Conservation (phyloP, 2,797 vertebrate genomes). For the Aldrovandia affinis region DNA sequence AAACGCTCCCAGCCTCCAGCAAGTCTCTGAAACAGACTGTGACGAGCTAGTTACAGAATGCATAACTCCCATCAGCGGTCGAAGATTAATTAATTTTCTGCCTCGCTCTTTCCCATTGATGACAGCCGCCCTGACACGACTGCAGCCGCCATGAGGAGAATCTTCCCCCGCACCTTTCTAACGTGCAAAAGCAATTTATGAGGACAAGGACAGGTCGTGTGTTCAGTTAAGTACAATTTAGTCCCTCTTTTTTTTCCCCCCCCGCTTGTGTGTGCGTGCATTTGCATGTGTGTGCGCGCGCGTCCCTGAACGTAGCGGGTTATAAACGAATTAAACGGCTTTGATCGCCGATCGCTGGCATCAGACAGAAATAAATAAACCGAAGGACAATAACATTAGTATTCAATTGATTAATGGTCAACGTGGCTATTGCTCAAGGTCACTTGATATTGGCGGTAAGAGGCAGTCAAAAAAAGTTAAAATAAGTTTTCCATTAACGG, state of each 20-base stretch:
- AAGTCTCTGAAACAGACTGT: slow-evolving; percentile 27
- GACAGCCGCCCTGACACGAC: slow-evolving; percentile 52
- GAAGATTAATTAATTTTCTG: slow-evolving; percentile 68
- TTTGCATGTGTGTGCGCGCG: neutral
- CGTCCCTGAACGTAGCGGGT: neutral
- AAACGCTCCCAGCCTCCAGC: slow-evolving; percentile 26
- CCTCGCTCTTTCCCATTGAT: slow-evolving; percentile 67
- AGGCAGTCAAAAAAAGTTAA: neutral
- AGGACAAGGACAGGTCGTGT: slow-evolving; percentile 44
- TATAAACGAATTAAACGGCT: neutral
- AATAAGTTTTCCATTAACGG: neutral
- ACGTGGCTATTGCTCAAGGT: neutral
- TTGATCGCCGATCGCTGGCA: neutral
- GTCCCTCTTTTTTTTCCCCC: neutral
- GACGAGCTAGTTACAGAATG: slow-evolving; percentile 50
- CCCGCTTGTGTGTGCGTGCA: slow-evolving; percentile 24
- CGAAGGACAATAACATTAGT: neutral
- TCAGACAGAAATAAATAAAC: neutral
- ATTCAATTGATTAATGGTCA: slow-evolving; percentile 37
- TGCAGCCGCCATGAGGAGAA: slow-evolving; percentile 1
- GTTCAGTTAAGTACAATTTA: slow-evolving; percentile 40
- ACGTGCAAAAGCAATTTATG: slow-evolving; percentile 49
- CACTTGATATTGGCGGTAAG: neutral
- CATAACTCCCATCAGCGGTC: slow-evolving; percentile 56
- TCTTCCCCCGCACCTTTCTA: slow-evolving; percentile 34